Conservation (phyloP, 2,113 vertebrate species). For the Rhinoderma darwinii region DNA sequence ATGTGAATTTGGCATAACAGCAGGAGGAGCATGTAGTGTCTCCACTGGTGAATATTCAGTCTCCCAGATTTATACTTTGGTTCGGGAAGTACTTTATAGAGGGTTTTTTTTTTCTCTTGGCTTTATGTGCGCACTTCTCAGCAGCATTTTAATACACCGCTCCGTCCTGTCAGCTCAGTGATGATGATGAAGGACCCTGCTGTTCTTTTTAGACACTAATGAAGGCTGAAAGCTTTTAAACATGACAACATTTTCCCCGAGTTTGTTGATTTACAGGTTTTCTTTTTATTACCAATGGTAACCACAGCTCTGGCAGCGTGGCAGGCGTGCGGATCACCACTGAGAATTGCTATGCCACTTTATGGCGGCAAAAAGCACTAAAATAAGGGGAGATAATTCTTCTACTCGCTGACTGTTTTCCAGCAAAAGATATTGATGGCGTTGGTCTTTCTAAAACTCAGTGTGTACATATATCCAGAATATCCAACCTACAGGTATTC, state of each 20-base stretch:
- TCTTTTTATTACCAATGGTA: constrained; percentile 66
- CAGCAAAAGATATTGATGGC: constrained; percentile 28
- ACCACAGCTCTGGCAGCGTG: constrained; percentile 63
- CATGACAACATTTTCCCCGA: constrained; percentile 62
- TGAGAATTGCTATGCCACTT: constrained; percentile 62
- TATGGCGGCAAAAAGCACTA: constrained; percentile 52
- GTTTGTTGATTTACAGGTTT: constrained; percentile 62
- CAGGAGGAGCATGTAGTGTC: neutral
- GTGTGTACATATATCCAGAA: neutral
- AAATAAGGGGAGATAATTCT: constrained; percentile 37
- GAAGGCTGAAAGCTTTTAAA: constrained; percentile 71
- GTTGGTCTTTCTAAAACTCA: constrained; percentile 4
- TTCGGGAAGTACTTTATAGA: constrained; percentile 30
- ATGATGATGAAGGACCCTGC: constrained; percentile 65
- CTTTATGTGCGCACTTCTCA: constrained; percentile 50
- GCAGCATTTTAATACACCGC: constrained; percentile 55
- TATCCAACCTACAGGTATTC: neutral
- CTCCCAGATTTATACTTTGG: constrained; percentile 11
- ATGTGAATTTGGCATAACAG: neutral
- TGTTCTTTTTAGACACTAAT: constrained; percentile 67
- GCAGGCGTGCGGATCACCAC: constrained; percentile 58
- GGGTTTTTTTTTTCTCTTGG: constrained; percentile 7
- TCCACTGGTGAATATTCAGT: neutral
- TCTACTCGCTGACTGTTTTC: constrained; percentile 24
- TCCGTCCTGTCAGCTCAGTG: constrained; percentile 63